Base-by-base conservation (phyloP, 2,113 vertebrate genomes). In the Larimichthys polyactis region DNA sequence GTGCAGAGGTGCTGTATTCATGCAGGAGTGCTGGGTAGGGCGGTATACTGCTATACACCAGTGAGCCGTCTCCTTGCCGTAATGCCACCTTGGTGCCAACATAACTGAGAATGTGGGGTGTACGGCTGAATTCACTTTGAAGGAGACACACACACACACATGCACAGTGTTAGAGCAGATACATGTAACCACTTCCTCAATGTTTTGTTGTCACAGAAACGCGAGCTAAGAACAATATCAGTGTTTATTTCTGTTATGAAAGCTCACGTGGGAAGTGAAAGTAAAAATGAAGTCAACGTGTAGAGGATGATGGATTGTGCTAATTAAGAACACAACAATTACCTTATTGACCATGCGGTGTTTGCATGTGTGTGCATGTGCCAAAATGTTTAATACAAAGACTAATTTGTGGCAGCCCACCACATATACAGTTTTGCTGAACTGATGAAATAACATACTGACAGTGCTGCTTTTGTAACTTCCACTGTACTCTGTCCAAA, bases 21-120 rank as follows among this genome's bases (percentile, higher is more conserved):
- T 99, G 98, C 22, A 99, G 97, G 52, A 98, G 94, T 0, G 92
- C 93, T 1, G 97, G 95, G 82, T 97, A 99, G 0, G 96, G 97
- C 0, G 96, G 95, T 11, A 98, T 75, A 40, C 67, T 95, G 75
- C 95, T 95, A 86, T 97, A 97, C n/a, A 97, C 89, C 24, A 98
- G 93, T 1, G 97, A 97, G 1, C 98, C 98, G 20, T 99, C 97
- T 4, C 96, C 95, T 79, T 96, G 96, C 70, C 98, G 95, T 5
- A 99, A 82, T 0, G 96, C 98, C 75, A 97, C 80, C 59, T 96
- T 96, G 57, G 93, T 96, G 1, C 96, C 97, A 19, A 96, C 95
- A 87, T 96, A 99, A 89, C 91, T 96, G 72, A 99, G 89, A 27
- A 99, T 95, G 78, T 97, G 96, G 0, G 97, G 95, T 14, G 92